Conservation (phyloP, 2,113 vertebrate species). For the Narcine bancroftii region DNA sequence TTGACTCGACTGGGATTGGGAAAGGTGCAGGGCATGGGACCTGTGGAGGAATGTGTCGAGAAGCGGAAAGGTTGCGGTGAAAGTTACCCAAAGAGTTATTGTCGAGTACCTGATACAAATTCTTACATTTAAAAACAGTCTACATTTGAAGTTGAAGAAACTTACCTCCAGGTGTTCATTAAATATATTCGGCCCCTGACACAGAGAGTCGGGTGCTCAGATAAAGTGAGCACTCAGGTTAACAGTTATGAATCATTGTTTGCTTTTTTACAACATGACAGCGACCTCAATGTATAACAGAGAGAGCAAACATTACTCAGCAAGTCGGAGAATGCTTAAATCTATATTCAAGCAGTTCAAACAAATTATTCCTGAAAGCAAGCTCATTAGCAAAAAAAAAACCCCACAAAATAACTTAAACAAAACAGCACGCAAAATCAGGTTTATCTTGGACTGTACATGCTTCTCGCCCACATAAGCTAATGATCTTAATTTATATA, state of each 20-base stretch:
- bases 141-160: neutral
- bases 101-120: neutral
- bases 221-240: neutral
- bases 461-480: too few species aligned
- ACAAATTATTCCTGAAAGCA: neutral
- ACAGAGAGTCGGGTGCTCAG: neutral
- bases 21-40: neutral
- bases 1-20: neutral
- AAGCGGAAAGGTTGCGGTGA: neutral
- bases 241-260: slow-evolving; percentile 3
- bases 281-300: neutral
- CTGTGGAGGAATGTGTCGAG: neutral
- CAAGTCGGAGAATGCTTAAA: neutral
- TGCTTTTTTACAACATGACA: neutral
- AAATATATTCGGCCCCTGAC: neutral
- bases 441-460: neutral
- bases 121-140: neutral
- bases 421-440: neutral
- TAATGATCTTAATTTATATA: neutral
- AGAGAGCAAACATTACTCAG: neutral
- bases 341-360: neutral
- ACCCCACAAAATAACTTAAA: neutral
- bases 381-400: neutral
- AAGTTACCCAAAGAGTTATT: neutral
- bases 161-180: neutral